Base-by-base conservation (phyloP, 1,140 invertebrate genomes). In the Paramacrobiotus metropolitanus region DNA sequence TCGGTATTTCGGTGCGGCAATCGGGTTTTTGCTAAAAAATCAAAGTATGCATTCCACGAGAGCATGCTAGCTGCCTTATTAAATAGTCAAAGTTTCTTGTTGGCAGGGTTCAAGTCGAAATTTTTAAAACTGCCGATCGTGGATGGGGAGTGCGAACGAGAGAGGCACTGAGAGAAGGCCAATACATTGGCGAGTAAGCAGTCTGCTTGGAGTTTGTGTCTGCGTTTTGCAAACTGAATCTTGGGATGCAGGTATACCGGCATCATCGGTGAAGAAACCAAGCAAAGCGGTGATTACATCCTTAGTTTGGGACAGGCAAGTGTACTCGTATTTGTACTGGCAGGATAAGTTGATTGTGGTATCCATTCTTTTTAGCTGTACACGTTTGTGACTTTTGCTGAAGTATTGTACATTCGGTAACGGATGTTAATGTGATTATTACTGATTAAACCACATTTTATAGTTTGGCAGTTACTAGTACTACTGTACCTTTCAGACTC, bases 181-280 rank as follows among this genome's bases (percentile, higher is more conserved):
- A 55, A 55, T 55, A 55, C 48, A 55, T 55, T 24, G 48, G 48
- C 15, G 48, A 55, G 48, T 55, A 55, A 55, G 48, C n/a, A 9
- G 34, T 9, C 9, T 9, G n/a, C 34, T 9, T n/a, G 34, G 34
- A n/a, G n/a, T 40, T 40, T 40, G 34, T 40, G 34, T 40, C 34
- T 40, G 34, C 9, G 34, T 40, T 9, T 9, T 40, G 34, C 34
- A 9, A 9, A 9, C 34, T 40, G 34, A 40, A 40, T 40, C 34
- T 9, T 9, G 9, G 9, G 34, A n/a, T 9, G 34, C 34, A 9
- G 34, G 9, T 40, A 9, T 40, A n/a, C n/a, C n/a, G n/a, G n/a
- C n/a, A n/a, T n/a, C n/a, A n/a, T n/a, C n/a, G n/a, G n/a, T n/a
- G n/a, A n/a, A n/a, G n/a, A n/a, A n/a, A n/a, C n/a, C n/a, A n/a